A percentile compares a stretch with the other conserved stretches of the same genome.
Evolutionary conservation across 2,113 vertebrate species (phyloP).

Genomic region (Perca schrenkii): DNA sequence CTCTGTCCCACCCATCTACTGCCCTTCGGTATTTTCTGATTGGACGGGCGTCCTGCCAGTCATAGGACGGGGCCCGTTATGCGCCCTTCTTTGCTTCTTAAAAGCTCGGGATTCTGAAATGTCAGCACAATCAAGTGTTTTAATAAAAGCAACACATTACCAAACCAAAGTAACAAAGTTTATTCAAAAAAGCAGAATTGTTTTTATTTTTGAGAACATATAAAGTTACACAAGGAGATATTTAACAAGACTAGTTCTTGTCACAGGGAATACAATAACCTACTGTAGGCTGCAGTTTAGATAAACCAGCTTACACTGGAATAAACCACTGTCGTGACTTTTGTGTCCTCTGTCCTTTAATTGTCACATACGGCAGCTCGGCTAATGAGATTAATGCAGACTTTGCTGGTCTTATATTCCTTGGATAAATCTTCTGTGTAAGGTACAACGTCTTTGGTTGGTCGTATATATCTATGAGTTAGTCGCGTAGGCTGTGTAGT

Average conservation of each 20-base stretch:
- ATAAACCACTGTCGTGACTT: not conserved
- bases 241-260: fast-evolving
- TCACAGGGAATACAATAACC: not conserved
- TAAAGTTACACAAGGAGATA: no score
- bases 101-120: not conserved
- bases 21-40: slow-evolving; percentile 22
- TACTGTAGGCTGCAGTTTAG: not conserved
- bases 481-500: not conserved
- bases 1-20: not conserved
- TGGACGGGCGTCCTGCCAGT: slow-evolving; percentile 56
- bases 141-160: not conserved
- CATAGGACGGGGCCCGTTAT: not conserved
- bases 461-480: no score
- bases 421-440: not conserved
- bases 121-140: fast-evolving
- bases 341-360: not conserved
- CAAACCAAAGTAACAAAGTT: not conserved
- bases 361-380: no score
- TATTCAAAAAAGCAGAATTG: not conserved
- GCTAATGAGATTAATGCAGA: not conserved
- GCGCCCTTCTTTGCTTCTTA: not conserved
- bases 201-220: not conserved
- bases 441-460: not conserved
- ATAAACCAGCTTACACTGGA: not conserved
- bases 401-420: not conserved